Evolutionary conservation across 2,797 vertebrate species (phyloP).

Genomic region (Odontamblyopus rebecca): DNA sequence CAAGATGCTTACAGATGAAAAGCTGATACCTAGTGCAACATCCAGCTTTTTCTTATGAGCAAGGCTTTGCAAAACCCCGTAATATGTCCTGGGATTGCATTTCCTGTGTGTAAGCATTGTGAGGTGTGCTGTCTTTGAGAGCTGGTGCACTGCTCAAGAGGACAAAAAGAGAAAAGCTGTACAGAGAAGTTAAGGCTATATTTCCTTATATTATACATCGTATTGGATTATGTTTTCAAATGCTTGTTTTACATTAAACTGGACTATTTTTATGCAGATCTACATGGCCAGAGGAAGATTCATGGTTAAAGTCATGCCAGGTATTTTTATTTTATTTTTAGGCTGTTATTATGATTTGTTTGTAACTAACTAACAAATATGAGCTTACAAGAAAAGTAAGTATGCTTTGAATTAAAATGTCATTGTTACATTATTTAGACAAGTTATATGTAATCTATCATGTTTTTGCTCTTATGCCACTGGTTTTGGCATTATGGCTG

Average conservation of each 20-base stretch:
- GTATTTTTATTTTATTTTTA: constrained; percentile 34
- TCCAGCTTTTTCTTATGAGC: constrained; percentile 16
- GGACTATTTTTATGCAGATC: constrained; percentile 10
- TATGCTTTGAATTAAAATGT: not conserved
- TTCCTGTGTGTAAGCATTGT: constrained; percentile 69
- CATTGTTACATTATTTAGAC: not conserved
- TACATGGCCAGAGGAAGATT: constrained; percentile 55
- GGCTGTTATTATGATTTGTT: constrained; percentile 7
- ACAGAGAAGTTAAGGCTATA: constrained; percentile 9
- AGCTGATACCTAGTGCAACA: constrained; percentile 47
- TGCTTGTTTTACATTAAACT: constrained; percentile 1
- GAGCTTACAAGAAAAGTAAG: not conserved
- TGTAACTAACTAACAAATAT: not conserved
- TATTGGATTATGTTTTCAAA: not conserved
- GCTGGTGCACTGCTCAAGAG: constrained; percentile 14
- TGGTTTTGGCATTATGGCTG: constrained; percentile 48
- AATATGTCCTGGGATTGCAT: constrained; percentile 57
- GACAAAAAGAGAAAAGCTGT: constrained; percentile 18
- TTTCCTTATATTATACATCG: not conserved
- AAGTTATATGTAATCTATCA: not conserved
- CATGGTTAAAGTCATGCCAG: constrained; percentile 54
- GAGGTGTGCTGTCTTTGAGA: constrained; percentile 50
- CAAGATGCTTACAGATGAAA: constrained; percentile 55
- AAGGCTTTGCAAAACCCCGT: constrained; percentile 48
- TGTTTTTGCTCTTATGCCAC: constrained; percentile 23